Evolutionary conservation across 2,113 vertebrate genomes (phyloP).

Genomic region (Mesoclemmys tuberculata): DNA sequence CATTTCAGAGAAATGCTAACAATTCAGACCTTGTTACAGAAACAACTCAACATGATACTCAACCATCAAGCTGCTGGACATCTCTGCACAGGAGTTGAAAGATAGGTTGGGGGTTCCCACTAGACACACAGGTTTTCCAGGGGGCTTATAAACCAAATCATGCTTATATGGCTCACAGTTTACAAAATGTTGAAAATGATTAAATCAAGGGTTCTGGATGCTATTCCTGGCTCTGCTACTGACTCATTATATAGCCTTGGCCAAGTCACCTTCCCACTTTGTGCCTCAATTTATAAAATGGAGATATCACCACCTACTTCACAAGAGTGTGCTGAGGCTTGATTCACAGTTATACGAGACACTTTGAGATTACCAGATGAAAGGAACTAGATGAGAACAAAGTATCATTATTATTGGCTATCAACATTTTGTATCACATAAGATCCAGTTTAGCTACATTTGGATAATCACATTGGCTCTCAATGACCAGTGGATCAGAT

Average conservation of each 20-base stretch:
- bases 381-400: background rate
- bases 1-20: background rate
- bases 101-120: background rate
- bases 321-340: background rate
- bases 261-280: background rate
- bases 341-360: background rate
- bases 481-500: background rate
- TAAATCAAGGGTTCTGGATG: background rate
- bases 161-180: background rate
- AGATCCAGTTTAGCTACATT: background rate
- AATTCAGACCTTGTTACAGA: background rate
- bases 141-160: background rate
- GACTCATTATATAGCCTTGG: background rate
- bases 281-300: background rate
- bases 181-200: background rate
- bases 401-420: background rate
- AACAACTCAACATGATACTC: rapidly evolving
- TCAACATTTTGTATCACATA: background rate
- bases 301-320: background rate
- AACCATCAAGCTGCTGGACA: background rate
- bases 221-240: background rate
- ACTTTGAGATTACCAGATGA: rapidly evolving
- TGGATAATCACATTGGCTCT: background rate
- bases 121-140: background rate
- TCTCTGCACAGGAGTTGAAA: background rate